These are phyloP conservation scores for Microctenopoma steveboyesi DNA, from an alignment of 2,797 vertebrate species.

Conservation along the genomic window DNA sequence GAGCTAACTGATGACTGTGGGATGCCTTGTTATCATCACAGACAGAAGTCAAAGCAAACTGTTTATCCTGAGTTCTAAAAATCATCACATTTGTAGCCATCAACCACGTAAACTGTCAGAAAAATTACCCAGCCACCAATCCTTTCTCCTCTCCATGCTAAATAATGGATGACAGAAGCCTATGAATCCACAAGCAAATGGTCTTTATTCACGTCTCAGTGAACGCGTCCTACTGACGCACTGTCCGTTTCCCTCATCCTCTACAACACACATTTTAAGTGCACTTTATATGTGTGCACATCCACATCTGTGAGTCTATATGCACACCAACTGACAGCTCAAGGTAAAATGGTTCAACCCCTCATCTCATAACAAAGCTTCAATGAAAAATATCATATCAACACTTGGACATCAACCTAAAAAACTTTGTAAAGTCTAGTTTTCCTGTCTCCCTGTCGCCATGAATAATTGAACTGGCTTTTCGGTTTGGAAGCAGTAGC, in stretches of 20 bases:
- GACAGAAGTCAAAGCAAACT: constrained; percentile 42
- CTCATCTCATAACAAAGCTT: constrained; percentile 38
- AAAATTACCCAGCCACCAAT: constrained; percentile 75
- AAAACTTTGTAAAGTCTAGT: constrained; percentile 61
- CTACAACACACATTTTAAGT: constrained; percentile 65
- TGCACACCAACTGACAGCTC: constrained; percentile 58
- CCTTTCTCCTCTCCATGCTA: constrained; percentile 70
- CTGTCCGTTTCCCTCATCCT: constrained; percentile 61
- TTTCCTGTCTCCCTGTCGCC: constrained; percentile 43
- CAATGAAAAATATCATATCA: constrained; percentile 68
- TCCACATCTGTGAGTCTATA: constrained; percentile 28
- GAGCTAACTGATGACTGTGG: not conserved
- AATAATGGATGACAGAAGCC: constrained; percentile 82
- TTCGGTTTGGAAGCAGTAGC: constrained; percentile 57
- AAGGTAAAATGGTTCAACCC: constrained; percentile 42
- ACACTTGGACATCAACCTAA: constrained; percentile 56
- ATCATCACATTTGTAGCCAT: constrained; percentile 59
- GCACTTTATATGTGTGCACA: constrained; percentile 55
- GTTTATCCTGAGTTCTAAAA: constrained; percentile 55
- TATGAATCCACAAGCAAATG: constrained; percentile 83
- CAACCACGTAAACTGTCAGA: constrained; percentile 80
- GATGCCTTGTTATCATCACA: not conserved
- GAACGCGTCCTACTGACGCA: constrained; percentile 62
- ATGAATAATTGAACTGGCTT: constrained; percentile 76
- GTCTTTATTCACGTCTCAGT: constrained; percentile 81